Evolutionary conservation across 2,113 vertebrate genomes (phyloP).

Genomic region (Gavialis gangeticus): DNA sequence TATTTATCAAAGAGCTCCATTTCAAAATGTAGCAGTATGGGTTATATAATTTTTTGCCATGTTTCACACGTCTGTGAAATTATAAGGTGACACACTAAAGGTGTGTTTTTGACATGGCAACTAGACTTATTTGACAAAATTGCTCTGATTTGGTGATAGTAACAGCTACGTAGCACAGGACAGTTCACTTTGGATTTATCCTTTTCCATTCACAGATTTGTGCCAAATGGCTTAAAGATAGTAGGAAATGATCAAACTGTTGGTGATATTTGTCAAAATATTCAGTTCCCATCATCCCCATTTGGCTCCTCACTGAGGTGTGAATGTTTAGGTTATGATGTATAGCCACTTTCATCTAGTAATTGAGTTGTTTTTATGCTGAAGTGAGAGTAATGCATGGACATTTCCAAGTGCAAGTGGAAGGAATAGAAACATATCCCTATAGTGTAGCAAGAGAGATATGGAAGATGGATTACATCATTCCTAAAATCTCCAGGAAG

Average conservation of each 20-base stretch:
- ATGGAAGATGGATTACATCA: constrained; percentile 18
- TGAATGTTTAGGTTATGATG: constrained; percentile 34
- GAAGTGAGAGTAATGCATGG: not conserved
- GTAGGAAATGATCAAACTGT: not conserved
- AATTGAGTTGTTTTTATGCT: not conserved
- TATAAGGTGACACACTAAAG: not conserved
- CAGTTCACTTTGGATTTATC: not conserved
- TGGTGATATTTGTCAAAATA: constrained; percentile 22
- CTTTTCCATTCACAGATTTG: constrained; percentile 7
- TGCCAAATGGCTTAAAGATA: not conserved
- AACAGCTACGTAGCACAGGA: not conserved
- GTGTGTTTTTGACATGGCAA: not conserved
- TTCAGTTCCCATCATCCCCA: not conserved
- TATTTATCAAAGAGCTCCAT: not conserved
- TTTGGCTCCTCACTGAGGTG: constrained; percentile 28
- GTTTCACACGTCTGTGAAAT: not conserved
- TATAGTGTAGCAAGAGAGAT: not conserved
- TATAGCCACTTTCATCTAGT: not conserved
- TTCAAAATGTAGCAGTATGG: not conserved
- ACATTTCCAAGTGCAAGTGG: not conserved
- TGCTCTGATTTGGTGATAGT: not conserved
- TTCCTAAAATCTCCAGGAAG: constrained; percentile 24
- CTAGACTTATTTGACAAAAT: not conserved
- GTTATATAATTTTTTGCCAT: not conserved
- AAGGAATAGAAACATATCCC: not conserved